phyloP scores from a whole-genome alignment of 2,113 vertebrate genomes.

The Phalacrocorax brasilianus region DNA sequence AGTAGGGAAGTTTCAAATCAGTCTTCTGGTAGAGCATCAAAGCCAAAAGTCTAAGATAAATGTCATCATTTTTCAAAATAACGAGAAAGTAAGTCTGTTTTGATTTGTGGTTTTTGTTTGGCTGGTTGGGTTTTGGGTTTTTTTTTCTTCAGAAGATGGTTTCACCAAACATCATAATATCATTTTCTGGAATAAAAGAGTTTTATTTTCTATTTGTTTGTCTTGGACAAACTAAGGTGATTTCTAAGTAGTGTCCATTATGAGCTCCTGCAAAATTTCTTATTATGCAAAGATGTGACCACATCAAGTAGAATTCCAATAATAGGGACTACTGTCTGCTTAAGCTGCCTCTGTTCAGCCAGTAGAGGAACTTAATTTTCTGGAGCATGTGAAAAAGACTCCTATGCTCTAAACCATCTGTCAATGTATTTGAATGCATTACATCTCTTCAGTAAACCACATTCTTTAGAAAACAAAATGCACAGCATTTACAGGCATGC shows the following conservation, averaged over 20 bases:
- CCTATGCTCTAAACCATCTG: neutral
- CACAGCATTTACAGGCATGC: neutral
- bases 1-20: neutral
- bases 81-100: neutral
- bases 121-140: neutral
- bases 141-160: neutral
- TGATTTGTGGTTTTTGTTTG: neutral
- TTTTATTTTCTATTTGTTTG: neutral
- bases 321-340: neutral
- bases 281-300: neutral
- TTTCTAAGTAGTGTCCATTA: neutral
- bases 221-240: neutral
- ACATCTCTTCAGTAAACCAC: neutral
- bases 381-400: neutral
- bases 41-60: neutral
- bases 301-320: neutral
- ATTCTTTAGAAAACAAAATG: neutral
- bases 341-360: neutral
- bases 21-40: neutral
- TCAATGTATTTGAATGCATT: neutral
- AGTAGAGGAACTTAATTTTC: neutral
- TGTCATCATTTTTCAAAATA: neutral
- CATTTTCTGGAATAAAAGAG: neutral
- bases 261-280: neutral
- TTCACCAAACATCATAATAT: neutral